These are phyloP conservation scores for Xanthostigma xanthostigma DNA, from an alignment of 2,888 invertebrate genomes.

Conservation along the genomic window DNA sequence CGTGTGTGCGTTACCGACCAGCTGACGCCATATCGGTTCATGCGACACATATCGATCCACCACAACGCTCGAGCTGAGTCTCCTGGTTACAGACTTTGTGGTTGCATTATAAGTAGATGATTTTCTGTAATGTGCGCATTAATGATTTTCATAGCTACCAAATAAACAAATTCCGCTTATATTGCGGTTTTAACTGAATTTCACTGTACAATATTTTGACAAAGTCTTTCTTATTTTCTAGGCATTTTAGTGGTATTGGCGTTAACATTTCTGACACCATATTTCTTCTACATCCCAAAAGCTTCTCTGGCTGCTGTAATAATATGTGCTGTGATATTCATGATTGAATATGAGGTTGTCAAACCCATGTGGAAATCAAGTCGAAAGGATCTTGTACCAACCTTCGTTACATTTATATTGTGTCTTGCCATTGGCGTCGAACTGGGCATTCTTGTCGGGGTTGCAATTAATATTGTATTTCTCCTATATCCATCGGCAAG, in stretches of 20 bases:
- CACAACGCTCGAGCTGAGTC: too few relatives aligned
- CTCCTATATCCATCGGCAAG: constrained; percentile 68
- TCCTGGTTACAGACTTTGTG: too few relatives aligned
- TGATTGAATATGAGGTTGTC: constrained; percentile 83
- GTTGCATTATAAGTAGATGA: too few relatives aligned
- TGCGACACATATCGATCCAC: too few relatives aligned
- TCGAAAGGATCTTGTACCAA: constrained; percentile 64
- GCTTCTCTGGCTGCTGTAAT: constrained; percentile 84
- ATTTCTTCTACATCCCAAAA: constrained; percentile 81
- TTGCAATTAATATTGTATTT: constrained; percentile 61
- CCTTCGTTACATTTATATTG: constrained; percentile 66
- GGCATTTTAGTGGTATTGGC: constrained; percentile 69
- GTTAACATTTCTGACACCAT: constrained; percentile 72
- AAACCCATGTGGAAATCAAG: constrained; percentile 76
- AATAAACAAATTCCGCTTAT: too few relatives aligned
- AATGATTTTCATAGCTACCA: too few relatives aligned
- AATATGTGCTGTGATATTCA: constrained; percentile 87
- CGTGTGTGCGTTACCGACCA: too few relatives aligned
- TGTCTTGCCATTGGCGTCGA: constrained; percentile 75
- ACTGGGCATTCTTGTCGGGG: constrained; percentile 71
- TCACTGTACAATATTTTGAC: not conserved
- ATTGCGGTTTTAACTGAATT: too few relatives aligned
- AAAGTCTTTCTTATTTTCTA: constrained; percentile 21
- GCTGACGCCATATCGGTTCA: too few relatives aligned
- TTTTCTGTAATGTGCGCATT: too few relatives aligned